phyloP scores from a whole-genome alignment of 1,140 invertebrate species.

The Probaryconus sp. region DNA sequence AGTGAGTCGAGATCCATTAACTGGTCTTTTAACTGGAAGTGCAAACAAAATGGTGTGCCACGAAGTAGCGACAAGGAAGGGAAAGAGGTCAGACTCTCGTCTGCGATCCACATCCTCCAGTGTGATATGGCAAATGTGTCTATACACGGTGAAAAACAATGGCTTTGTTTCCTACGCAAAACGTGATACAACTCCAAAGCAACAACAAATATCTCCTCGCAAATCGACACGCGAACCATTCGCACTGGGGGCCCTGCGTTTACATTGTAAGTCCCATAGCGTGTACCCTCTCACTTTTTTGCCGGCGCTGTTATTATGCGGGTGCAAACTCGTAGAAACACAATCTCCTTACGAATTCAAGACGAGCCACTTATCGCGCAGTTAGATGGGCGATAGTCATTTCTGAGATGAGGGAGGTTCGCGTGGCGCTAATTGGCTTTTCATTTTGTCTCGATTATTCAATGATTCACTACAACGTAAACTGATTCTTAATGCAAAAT shows the following conservation, averaged over 20 bases:
- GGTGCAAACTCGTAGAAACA: constrained; percentile 54
- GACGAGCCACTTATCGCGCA: constrained; percentile 67
- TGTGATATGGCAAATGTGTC: neutral
- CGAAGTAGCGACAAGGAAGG: too few species aligned
- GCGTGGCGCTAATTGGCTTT: constrained; percentile 65
- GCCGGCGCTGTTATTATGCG: constrained; percentile 60
- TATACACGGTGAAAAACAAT: constrained; percentile 65
- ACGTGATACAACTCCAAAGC: constrained; percentile 74
- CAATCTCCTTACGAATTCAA: constrained; percentile 66
- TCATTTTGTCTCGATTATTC: constrained; percentile 5
- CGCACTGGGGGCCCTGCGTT: constrained; percentile 49
- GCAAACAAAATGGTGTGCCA: too few species aligned
- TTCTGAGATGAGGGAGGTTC: constrained; percentile 66
- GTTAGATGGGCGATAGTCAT: constrained; percentile 67
- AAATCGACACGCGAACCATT: constrained; percentile 75
- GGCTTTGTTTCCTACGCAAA: constrained; percentile 73
- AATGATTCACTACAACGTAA: too few species aligned
- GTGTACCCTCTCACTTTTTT: constrained; percentile 31
- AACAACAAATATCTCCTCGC: constrained; percentile 76
- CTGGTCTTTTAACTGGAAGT: too few species aligned
- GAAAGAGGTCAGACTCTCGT: constrained; percentile 50
- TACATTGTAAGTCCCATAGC: constrained; percentile 35
- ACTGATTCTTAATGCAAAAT: too few species aligned
- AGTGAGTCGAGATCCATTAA: too few species aligned
- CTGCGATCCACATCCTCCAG: constrained; percentile 62